Conservation (phyloP, 2,113 vertebrate genomes). For the Ursus arctos region DNA sequence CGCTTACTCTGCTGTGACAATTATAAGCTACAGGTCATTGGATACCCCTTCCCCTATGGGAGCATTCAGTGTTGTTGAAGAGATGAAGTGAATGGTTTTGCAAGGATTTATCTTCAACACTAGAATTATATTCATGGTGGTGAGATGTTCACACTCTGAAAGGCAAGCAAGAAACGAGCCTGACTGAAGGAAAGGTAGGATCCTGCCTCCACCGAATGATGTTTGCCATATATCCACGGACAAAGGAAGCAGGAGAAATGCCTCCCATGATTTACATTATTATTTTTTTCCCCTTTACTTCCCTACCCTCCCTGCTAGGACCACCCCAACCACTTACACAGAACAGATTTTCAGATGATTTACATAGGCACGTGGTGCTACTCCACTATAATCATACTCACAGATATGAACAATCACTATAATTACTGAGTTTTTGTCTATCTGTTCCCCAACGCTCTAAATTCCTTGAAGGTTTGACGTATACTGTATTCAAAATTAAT, state of each 20-base stretch:
- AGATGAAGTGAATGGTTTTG: background rate
- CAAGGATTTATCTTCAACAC: background rate
- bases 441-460: background rate
- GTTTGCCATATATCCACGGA: background rate
- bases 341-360: background rate
- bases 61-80: background rate
- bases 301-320: background rate
- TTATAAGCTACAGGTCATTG: background rate
- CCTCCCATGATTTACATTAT: background rate
- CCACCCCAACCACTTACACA: background rate
- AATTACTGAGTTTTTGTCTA: background rate
- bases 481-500: background rate
- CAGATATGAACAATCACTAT: background rate
- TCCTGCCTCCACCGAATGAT: background rate
- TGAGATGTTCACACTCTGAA: background rate
- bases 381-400: background rate
- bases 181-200: background rate
- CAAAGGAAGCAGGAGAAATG: background rate
- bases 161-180: background rate
- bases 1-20: background rate
- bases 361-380: background rate
- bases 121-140: background rate
- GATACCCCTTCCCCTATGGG: fast-evolving
- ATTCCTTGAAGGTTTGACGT: background rate
- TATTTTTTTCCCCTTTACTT: background rate